Base-by-base conservation (phyloP, 2,113 vertebrate species). In the Merops nubicus region DNA sequence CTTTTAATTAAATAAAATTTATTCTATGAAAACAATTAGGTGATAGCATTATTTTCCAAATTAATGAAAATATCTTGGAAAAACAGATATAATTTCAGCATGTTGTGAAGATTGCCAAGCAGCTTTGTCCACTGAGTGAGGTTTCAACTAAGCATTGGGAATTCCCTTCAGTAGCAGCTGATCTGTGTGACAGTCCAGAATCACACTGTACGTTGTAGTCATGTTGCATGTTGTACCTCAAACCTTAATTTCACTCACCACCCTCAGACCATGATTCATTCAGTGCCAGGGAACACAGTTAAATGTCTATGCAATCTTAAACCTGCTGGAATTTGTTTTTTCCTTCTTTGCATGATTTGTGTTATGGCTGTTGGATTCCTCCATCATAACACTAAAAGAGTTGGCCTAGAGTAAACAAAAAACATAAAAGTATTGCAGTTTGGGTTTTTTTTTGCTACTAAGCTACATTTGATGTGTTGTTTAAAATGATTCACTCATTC, bases 351-450 rank as follows among this genome's bases (percentile, higher is more conserved):
- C 25, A 6, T 25, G 42, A 62, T 74, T 67, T 78, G 8, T 54
- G 50, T 77, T 63, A 18, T 18, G 26, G 18, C 9, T 60, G 22
- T 63, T 83, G 22, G 26, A 50, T 74, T 91, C 75, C 21, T 84
- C 33, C n/a, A 1, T 43, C 33, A 5, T 13, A 84, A 45, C 5
- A 16, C 19, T 36, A 6, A 22, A 89, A 88, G 28, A 56, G 2
- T 67, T 79, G 15, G 10, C 34, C 22, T 38, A 15, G n/a, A 70
- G 22, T 53, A 25, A 69, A 53, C 6, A 53, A 70, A n/a, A 50
- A 60, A n/a, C n/a, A n/a, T n/a, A n/a, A n/a, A n/a, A 26, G 2
- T 57, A 36, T 12, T 34, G 9, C 10, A 25, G 1, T n/a, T n/a
- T n/a, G n/a, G n/a, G n/a, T n/a, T n/a, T n/a, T n/a, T n/a, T n/a